phyloP scores from a whole-genome alignment of 2,797 vertebrate genomes.

The Enteromius mattozi region DNA sequence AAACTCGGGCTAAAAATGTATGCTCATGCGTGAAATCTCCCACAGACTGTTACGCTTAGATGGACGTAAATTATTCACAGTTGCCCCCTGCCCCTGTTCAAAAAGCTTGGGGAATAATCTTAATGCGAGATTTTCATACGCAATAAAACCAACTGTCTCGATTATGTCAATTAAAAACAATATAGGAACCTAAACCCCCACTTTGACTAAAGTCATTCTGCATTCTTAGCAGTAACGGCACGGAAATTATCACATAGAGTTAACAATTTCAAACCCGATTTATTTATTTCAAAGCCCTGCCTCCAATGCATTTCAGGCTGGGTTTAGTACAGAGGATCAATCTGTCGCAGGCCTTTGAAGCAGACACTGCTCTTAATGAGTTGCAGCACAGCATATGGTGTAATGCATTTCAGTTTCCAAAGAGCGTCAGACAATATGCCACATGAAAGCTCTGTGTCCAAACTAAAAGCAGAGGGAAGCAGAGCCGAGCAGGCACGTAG shows the following conservation, averaged over 20 bases:
- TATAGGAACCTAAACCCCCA: neutral
- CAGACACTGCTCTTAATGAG: slow-evolving; percentile 66
- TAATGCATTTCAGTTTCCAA: slow-evolving; percentile 65
- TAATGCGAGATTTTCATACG: slow-evolving; percentile 26
- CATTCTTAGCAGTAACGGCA: slow-evolving; percentile 20
- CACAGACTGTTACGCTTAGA: slow-evolving; percentile 47
- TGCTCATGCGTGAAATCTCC: slow-evolving; percentile 52
- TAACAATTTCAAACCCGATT: slow-evolving; percentile 64
- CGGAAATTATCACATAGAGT: slow-evolving; percentile 58
- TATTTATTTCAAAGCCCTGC: slow-evolving; percentile 64
- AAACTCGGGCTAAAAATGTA: slow-evolving; percentile 46
- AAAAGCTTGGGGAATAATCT: slow-evolving; percentile 31
- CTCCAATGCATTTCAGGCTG: slow-evolving; percentile 61
- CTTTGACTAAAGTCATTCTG: neutral
- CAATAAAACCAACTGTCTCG: slow-evolving; percentile 5
- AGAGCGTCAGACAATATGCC: slow-evolving; percentile 63
- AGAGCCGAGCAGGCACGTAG: slow-evolving; percentile 53
- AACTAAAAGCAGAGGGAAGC: slow-evolving; percentile 65
- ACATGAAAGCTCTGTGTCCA: slow-evolving; percentile 66
- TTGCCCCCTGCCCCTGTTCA: slow-evolving; percentile 35
- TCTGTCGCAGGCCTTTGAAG: slow-evolving; percentile 66
- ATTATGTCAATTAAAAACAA: slow-evolving; percentile 20
- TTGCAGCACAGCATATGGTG: slow-evolving; percentile 67
- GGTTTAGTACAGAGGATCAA: slow-evolving; percentile 65
- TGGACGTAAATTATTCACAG: slow-evolving; percentile 59